Evolutionary conservation across 1,140 invertebrate species (phyloP).

Genomic region (Trypoxylus dichotomus): DNA sequence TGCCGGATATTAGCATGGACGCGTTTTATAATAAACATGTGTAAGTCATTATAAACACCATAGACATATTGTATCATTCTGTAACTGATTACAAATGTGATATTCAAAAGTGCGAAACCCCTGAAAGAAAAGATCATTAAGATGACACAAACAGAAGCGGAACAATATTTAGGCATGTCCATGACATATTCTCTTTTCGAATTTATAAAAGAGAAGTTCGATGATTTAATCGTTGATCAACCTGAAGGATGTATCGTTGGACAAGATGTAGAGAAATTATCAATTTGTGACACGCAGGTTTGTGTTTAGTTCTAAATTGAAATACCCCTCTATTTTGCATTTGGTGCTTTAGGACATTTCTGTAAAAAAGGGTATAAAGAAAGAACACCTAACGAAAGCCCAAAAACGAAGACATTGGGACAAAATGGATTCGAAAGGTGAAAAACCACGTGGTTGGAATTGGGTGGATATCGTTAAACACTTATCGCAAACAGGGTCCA

Average conservation of each 20-base stretch:
- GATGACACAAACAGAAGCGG: conserved; percentile 70
- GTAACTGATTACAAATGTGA: conserved; percentile 25
- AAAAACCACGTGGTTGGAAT: conserved; percentile 85
- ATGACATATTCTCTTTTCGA: conserved; percentile 96
- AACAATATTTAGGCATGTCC: conserved; percentile 80
- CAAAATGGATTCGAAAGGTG: conserved; percentile 76
- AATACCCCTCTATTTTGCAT: not conserved
- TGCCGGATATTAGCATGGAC: conserved; percentile 82
- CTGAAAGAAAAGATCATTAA: conserved; percentile 74
- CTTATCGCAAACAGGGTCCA: conserved; percentile 80
- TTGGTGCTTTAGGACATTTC: conserved; percentile 50
- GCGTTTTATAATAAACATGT: conserved; percentile 93
- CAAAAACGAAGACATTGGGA: conserved; percentile 91
- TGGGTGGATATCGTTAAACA: conserved; percentile 96
- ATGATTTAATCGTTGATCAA: conserved; percentile 71
- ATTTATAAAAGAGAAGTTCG: conserved; percentile 81
- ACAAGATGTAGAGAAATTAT: conserved; percentile 53
- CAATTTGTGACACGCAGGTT: conserved; percentile 54
- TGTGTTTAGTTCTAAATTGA: conserved; percentile 31
- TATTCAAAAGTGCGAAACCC: conserved; percentile 61
- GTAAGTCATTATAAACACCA: conserved; percentile 60
- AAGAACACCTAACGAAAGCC: conserved; percentile 86
- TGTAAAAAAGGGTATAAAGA: conserved; percentile 66
- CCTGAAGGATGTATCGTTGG: conserved; percentile 56
- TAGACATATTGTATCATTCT: not conserved